Evolutionary conservation across 1,140 invertebrate genomes (phyloP).

Genomic region (Halesus radiatus): DNA sequence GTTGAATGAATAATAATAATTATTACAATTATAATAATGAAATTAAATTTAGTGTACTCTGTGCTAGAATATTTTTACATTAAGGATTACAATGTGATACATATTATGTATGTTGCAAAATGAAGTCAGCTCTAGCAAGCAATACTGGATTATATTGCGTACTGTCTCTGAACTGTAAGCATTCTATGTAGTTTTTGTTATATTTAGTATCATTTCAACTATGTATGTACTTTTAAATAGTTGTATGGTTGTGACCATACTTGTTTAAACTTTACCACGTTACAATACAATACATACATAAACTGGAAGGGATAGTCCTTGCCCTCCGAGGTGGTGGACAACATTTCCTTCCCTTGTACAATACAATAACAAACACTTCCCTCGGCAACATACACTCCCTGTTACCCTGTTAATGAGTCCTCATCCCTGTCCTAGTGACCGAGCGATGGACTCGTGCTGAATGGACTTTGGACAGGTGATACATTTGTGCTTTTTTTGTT

Average conservation of each 20-base stretch:
- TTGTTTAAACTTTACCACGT: not conserved
- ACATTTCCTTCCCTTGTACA: not conserved
- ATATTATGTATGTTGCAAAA: constrained; percentile 50
- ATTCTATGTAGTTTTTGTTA: not conserved
- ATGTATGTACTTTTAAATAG: not conserved
- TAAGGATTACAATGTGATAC: constrained; percentile 58
- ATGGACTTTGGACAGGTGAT: not conserved
- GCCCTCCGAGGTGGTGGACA: not conserved
- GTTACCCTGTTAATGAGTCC: too few relatives aligned
- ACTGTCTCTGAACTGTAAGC: constrained; percentile 5
- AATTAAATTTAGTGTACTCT: constrained; percentile 54
- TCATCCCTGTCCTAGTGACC: not conserved
- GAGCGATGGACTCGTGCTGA: not conserved
- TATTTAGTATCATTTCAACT: not conserved
- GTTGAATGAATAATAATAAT: constrained; percentile 54
- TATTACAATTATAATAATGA: constrained; percentile 38
- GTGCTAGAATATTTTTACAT: constrained; percentile 56
- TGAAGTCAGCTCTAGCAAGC: constrained; percentile 37
- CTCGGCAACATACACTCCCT: too few relatives aligned
- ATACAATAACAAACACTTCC: too few relatives aligned
- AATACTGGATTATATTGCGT: constrained; percentile 12
- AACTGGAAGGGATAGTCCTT: too few relatives aligned
- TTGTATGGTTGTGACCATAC: not conserved
- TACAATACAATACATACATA: too few relatives aligned
- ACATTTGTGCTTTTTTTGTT: constrained; percentile 44